Conservation (phyloP, 2,113 vertebrate genomes). For the Ardeotis arabs region DNA sequence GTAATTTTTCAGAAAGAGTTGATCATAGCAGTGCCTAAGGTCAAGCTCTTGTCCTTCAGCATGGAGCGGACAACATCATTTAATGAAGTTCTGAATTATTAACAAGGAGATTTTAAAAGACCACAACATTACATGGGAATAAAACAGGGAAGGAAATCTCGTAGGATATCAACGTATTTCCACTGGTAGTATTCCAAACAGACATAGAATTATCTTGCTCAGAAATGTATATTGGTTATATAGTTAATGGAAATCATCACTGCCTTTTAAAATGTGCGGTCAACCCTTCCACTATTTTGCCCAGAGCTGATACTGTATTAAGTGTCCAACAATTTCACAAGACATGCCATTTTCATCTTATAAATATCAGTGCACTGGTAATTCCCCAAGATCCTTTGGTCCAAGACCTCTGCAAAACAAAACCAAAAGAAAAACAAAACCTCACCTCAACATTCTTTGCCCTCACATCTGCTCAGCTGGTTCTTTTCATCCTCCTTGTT, state of each 20-base stretch:
- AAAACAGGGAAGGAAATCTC: neutral
- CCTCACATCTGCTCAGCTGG: neutral
- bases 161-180: neutral
- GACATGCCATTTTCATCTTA: neutral
- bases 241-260: neutral
- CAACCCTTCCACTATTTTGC: neutral
- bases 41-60: neutral
- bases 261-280: neutral
- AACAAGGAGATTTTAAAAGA: neutral
- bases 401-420: slow-evolving; percentile 1
- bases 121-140: neutral
- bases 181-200: neutral
- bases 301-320: neutral
- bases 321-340: neutral
- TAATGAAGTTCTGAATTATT: neutral
- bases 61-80: neutral
- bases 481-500: neutral
- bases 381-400: neutral
- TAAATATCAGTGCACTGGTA: neutral
- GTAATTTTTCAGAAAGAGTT: neutral
- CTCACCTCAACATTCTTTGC: neutral
- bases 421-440: neutral
- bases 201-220: neutral
- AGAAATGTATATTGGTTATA: neutral
- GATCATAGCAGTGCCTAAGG: neutral